These are phyloP conservation scores for Triplophysa rosa DNA, from an alignment of 2,113 vertebrate species.

Conservation along the genomic window DNA sequence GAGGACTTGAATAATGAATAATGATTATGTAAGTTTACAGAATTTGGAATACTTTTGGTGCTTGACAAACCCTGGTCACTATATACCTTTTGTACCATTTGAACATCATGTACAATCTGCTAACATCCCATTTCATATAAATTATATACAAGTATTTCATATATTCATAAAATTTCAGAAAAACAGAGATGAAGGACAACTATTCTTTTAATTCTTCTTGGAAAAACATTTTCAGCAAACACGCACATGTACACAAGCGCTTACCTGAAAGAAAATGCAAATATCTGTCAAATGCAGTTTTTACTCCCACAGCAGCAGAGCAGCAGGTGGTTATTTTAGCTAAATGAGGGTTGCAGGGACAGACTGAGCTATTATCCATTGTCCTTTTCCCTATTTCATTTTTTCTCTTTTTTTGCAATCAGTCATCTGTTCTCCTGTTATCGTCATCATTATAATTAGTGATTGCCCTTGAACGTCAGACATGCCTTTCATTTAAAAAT, in stretches of 20 bases:
- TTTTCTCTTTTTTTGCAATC: background rate
- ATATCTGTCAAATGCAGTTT: background rate
- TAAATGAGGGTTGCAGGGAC: background rate
- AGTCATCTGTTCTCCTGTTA: constrained; percentile 36
- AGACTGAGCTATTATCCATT: constrained; percentile 1
- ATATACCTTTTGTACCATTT: no score
- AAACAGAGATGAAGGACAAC: background rate
- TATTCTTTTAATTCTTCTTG: background rate
- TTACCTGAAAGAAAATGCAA: constrained; percentile 14
- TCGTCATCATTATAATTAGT: constrained; percentile 26
- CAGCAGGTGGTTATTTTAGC: constrained; percentile 35
- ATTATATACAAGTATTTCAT: no score
- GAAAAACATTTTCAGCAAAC: background rate
- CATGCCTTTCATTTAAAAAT: constrained; percentile 32
- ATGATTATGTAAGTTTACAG: no score
- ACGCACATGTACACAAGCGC: background rate
- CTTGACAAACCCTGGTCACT: no score
- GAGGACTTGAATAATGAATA: no score
- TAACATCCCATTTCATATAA: no score
- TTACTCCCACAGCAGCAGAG: constrained; percentile 19
- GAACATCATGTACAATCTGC: no score
- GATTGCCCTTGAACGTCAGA: constrained; percentile 29
- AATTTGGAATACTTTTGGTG: no score
- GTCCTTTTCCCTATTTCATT: background rate
- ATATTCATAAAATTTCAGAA: background rate